A percentile compares a stretch with the other conserved stretches of the same genome.
These are phyloP conservation scores for Lepidonotus clava DNA, from an alignment of 2,888 invertebrate genomes.

Conservation along the genomic window DNA sequence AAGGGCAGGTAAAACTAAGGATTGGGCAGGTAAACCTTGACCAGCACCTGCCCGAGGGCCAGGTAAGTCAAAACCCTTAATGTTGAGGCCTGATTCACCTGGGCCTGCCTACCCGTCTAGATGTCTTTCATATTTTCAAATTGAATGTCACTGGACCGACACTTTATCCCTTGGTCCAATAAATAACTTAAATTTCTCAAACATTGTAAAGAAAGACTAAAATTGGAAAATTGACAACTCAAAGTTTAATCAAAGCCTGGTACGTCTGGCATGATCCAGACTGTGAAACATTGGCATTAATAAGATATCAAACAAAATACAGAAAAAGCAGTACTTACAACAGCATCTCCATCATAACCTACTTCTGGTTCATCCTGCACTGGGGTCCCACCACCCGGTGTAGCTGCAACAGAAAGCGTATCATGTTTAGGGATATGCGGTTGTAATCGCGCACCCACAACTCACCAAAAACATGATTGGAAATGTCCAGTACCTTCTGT, in stretches of 20 bases:
- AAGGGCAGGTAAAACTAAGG: no score
- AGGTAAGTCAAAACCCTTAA: no score
- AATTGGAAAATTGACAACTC: neutral
- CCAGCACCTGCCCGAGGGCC: no score
- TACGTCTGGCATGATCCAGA: neutral
- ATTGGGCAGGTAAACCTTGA: no score
- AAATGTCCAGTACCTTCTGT: no score
- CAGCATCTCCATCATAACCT: neutral
- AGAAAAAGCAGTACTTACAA: neutral
- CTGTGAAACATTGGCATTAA: neutral
- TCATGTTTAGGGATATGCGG: neutral
- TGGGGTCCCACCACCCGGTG: constrained; percentile 28
- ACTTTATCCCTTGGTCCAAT: no score
- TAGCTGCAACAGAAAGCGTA: neutral
- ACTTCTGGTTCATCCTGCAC: constrained; percentile 12
- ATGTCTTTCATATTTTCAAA: no score
- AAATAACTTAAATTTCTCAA: no score
- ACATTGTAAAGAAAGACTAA: no score
- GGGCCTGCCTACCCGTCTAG: no score
- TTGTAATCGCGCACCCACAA: neutral
- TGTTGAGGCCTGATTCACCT: no score
- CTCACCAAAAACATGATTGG: neutral
- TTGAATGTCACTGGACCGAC: no score
- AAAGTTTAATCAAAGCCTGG: neutral
- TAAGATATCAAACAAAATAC: neutral